Percentiles rank a stretch among this genome's conserved stretches.
These are phyloP conservation scores for Neoscelio sp. DNA, from an alignment of 2,888 invertebrate genomes.

Conservation along the genomic window DNA sequence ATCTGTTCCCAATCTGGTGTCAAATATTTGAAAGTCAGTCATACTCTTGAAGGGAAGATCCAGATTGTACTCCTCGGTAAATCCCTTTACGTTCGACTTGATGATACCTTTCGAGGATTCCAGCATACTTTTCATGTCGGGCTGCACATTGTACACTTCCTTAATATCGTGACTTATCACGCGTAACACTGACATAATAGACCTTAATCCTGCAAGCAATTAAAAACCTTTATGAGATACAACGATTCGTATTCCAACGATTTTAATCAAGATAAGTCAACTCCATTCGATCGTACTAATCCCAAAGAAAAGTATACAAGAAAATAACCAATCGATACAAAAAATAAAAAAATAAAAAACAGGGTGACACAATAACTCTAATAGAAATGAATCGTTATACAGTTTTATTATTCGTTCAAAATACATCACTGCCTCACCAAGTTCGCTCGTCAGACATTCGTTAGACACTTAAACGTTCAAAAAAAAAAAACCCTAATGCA, in stretches of 20 bases:
- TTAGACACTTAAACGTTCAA: no score
- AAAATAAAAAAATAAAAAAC: no score
- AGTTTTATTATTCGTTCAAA: no score
- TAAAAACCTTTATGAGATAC: neutral
- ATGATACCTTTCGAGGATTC: constrained; percentile 58
- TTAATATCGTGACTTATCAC: constrained; percentile 55
- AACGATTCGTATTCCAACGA: no score
- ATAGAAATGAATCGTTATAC: no score
- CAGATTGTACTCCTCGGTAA: constrained; percentile 58
- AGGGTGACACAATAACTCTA: no score
- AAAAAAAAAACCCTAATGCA: no score
- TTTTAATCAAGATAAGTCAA: constrained; percentile 56
- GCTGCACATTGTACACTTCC: constrained; percentile 52
- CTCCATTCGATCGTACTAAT: constrained; percentile 65
- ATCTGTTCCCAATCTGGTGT: constrained; percentile 50
- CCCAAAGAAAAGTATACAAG: neutral
- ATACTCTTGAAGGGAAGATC: constrained; percentile 65
- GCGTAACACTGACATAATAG: constrained; percentile 56
- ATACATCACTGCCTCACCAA: no score
- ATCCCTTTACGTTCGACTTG: constrained; percentile 54
- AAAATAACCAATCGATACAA: neutral
- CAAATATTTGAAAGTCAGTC: constrained; percentile 61
- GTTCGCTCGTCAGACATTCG: no score
- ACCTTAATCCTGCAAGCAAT: constrained; percentile 55
- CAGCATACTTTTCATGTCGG: constrained; percentile 58